Conservation (phyloP, 2,113 vertebrate genomes). For the Anolis sagrei region DNA sequence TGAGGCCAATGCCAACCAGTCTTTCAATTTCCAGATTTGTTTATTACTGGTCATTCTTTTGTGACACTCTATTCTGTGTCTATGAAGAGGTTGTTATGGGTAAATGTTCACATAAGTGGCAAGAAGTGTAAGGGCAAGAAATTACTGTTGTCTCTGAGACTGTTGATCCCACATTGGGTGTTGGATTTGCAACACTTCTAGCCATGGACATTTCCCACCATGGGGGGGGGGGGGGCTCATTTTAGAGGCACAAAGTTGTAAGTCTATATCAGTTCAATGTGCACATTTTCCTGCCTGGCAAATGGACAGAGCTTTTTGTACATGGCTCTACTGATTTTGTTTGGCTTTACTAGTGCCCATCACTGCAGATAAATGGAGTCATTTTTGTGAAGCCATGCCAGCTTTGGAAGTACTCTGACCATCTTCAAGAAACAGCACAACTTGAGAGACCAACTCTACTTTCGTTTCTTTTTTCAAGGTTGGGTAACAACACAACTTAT, state of each 20-base stretch:
- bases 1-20: neutral
- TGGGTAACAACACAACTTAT: too few species aligned
- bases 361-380: neutral
- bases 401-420: neutral
- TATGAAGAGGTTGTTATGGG: neutral
- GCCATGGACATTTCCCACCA: neutral
- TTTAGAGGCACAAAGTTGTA: neutral
- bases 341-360: neutral
- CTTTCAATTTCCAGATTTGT: neutral
- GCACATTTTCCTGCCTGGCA: too few species aligned
- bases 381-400: neutral
- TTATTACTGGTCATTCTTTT: neutral
- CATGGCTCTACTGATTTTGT: neutral
- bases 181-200: neutral
- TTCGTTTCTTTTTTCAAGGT: neutral
- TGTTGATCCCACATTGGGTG: neutral
- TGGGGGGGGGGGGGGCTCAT: neutral
- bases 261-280: neutral
- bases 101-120: neutral
- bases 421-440: neutral
- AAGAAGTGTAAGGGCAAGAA: neutral
- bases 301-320: neutral
- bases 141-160: neutral
- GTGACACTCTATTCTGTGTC: neutral
- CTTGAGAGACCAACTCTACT: neutral